phyloP scores from a whole-genome alignment of 30 jellyfish, hydroid and myxozoan species.

The Chrysaora quinquecirrha region DNA sequence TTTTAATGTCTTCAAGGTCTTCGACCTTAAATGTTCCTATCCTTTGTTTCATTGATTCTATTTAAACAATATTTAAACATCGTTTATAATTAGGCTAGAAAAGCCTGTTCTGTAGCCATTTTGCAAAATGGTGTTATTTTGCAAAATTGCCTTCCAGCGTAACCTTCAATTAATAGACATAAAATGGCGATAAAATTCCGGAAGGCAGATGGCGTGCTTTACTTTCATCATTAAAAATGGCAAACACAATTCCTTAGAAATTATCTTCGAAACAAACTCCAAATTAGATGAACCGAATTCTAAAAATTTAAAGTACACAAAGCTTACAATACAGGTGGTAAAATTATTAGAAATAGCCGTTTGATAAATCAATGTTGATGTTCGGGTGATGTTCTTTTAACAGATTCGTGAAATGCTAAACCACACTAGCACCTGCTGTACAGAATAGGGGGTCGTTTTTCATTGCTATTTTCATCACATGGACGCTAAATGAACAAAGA shows the following conservation, averaged over 20 bases:
- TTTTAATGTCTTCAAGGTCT: no score
- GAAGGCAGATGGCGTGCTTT: neutral
- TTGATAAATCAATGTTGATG: conserved; percentile 72
- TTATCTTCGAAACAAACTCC: conserved; percentile 58
- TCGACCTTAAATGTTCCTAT: no score
- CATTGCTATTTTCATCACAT: conserved; percentile 36
- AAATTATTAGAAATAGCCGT: neutral
- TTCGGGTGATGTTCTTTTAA: conserved; percentile 75
- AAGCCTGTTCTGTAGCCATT: no score
- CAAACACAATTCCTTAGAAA: conserved; percentile 25
- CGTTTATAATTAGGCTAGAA: no score
- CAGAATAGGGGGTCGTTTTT: conserved; percentile 74
- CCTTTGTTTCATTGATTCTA: no score
- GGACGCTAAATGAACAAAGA: conserved; percentile 76
- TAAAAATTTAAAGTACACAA: conserved; percentile 43
- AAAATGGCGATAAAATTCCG: neutral
- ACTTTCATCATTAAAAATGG: conserved; percentile 13
- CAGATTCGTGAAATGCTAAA: conserved; percentile 53
- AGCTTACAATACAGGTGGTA: conserved; percentile 9
- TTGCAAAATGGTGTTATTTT: no score
- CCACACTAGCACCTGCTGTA: conserved; percentile 53
- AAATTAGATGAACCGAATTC: conserved; percentile 25
- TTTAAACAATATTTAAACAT: no score
- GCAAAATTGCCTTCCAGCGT: no score
- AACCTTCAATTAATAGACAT: no score